A percentile compares a stretch with the other conserved stretches of the same genome.
Evolutionary conservation across 2,888 invertebrate species (phyloP).

Genomic region (Pseudococcus jackbeardsleyi): DNA sequence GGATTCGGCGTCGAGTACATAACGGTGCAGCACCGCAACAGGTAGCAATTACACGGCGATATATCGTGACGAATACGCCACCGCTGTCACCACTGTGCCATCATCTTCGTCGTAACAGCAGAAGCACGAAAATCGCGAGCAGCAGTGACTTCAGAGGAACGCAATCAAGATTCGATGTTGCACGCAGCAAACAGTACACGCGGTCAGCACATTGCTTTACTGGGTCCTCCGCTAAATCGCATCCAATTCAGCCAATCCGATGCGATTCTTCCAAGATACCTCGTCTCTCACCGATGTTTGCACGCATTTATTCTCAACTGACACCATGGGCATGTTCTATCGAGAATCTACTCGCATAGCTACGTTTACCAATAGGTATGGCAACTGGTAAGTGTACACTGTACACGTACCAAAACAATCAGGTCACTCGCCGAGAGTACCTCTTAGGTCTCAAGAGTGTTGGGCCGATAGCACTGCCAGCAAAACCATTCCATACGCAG

Average conservation of each 20-base stretch:
- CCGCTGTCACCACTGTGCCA: not conserved
- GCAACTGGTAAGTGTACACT: too few relatives aligned
- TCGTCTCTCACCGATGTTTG: too few relatives aligned
- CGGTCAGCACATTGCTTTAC: not conserved
- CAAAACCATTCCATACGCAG: not conserved
- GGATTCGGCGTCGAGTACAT: not conserved
- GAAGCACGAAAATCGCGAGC: not conserved
- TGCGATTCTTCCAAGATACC: not conserved
- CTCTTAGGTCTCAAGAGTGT: not conserved
- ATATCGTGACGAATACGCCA: slow-evolving; percentile 25
- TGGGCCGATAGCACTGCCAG: not conserved
- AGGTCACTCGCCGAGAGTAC: not conserved
- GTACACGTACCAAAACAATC: not conserved
- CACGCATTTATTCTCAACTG: too few relatives aligned
- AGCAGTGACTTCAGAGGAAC: not conserved
- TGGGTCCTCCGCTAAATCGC: not conserved
- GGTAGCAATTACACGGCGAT: slow-evolving; percentile 34
- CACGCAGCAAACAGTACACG: not conserved
- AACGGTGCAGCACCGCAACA: slow-evolving; percentile 40
- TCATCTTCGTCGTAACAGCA: not conserved
- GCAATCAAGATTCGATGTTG: not conserved
- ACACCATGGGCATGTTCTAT: too few relatives aligned
- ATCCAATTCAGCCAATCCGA: not conserved
- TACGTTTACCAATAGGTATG: too few relatives aligned
- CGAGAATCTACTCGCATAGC: too few relatives aligned